A percentile compares a stretch with the other conserved stretches of the same genome.
phyloP scores from a whole-genome alignment of 2,888 invertebrate species.

The Melikaiella ostensackeni region DNA sequence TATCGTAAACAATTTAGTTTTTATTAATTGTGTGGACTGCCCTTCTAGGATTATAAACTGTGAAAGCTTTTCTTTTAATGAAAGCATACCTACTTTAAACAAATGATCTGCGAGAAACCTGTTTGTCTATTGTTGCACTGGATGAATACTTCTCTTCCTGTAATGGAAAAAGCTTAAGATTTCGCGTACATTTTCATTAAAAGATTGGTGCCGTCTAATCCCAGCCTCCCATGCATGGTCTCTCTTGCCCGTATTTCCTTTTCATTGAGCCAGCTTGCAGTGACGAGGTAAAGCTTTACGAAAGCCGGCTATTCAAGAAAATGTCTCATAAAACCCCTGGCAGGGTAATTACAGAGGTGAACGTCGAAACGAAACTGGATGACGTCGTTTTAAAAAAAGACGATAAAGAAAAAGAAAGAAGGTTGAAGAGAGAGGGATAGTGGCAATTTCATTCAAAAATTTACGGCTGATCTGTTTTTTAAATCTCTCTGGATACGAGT shows the following conservation, averaged over 20 bases:
- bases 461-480: slow-evolving; percentile 35
- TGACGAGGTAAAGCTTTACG: slow-evolving; percentile 57
- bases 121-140: background rate
- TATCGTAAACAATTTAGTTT: too few species aligned
- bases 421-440: slow-evolving; percentile 32
- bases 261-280: slow-evolving; percentile 53
- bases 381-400: slow-evolving; percentile 35
- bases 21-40: too few species aligned
- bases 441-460: slow-evolving; percentile 49
- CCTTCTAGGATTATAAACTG: slow-evolving; percentile 29
- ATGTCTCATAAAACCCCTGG: slow-evolving; percentile 57
- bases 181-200: slow-evolving; percentile 54
- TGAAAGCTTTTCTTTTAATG: slow-evolving; percentile 44
- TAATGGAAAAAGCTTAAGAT: slow-evolving; percentile 43
- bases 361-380: slow-evolving; percentile 55
- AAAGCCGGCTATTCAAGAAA: slow-evolving; percentile 57
- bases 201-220: slow-evolving; percentile 57
- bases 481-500: slow-evolving; percentile 33
- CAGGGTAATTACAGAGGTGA: slow-evolving; percentile 55
- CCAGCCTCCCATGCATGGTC: slow-evolving; percentile 46
- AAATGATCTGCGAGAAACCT: slow-evolving; percentile 44
- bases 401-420: slow-evolving; percentile 39
- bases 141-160: slow-evolving; percentile 21
- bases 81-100: slow-evolving; percentile 47
- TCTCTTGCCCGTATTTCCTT: slow-evolving; percentile 55